These are phyloP conservation scores for Tetragonula carbonaria DNA, from an alignment of 2,888 invertebrate genomes.

Conservation along the genomic window DNA sequence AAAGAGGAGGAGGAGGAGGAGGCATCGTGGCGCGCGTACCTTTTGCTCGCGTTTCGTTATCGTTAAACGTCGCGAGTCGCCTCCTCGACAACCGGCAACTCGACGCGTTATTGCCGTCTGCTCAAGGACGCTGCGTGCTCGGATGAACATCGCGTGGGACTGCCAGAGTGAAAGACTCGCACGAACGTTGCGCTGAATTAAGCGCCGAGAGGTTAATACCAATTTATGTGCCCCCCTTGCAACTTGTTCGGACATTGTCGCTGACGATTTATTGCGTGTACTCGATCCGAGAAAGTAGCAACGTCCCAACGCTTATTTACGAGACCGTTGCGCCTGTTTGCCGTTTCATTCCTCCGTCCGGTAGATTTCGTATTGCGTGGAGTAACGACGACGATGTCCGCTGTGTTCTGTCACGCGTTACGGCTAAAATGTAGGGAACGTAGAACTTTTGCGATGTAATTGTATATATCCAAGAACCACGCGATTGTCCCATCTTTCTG, in stretches of 20 bases:
- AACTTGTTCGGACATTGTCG: constrained; percentile 35
- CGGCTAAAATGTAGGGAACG: neutral
- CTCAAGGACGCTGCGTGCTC: constrained; percentile 47
- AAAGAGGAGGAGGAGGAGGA: neutral
- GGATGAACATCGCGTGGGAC: constrained; percentile 7
- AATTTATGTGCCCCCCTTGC: constrained; percentile 41
- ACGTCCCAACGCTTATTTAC: constrained; percentile 14
- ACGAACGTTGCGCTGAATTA: constrained; percentile 40
- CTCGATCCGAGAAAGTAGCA: constrained; percentile 11
- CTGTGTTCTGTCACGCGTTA: neutral
- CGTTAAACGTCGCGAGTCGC: constrained; percentile 25
- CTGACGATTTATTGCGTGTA: constrained; percentile 37
- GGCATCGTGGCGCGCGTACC: constrained; percentile 7
- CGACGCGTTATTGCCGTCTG: constrained; percentile 24
- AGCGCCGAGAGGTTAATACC: constrained; percentile 41
- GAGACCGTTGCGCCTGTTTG: constrained; percentile 5
- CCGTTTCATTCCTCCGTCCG: neutral
- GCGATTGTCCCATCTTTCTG: neutral
- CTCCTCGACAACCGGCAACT: constrained; percentile 13
- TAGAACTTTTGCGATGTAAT: too few species aligned
- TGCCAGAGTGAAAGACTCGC: constrained; percentile 24
- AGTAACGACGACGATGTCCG: neutral
- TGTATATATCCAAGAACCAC: too few species aligned
- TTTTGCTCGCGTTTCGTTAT: constrained; percentile 48
- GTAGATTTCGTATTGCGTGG: neutral